Evolutionary conservation across 1,140 invertebrate genomes (phyloP).

Genomic region (Lepidurus arcticus): DNA sequence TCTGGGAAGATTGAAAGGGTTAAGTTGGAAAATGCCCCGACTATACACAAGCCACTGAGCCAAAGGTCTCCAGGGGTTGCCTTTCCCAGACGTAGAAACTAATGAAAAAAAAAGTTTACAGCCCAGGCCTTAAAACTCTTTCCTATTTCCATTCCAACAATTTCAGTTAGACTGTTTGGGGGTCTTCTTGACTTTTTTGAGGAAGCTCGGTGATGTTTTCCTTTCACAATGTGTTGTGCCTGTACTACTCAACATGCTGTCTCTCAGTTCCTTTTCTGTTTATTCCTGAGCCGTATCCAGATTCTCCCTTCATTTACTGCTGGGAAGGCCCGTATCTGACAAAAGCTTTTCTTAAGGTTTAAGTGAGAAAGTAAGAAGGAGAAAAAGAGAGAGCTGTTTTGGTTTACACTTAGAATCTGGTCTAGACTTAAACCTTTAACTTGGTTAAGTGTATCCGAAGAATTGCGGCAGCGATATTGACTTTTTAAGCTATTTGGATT

Average conservation of each 20-base stretch:
- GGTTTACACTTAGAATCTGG: too few species aligned
- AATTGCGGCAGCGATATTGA: not conserved
- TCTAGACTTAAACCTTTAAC: too few species aligned
- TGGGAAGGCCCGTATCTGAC: too few species aligned
- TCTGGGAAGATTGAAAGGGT: constrained; percentile 18
- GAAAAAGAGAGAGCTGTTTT: too few species aligned
- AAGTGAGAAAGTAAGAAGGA: too few species aligned
- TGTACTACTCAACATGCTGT: too few species aligned
- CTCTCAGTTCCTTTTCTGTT: too few species aligned
- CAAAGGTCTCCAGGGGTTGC: not conserved
- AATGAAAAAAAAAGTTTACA: constrained; percentile 22
- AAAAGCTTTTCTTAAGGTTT: too few species aligned
- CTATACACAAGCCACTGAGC: not conserved
- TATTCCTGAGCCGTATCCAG: too few species aligned
- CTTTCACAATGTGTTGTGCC: not conserved
- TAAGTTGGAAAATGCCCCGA: not conserved
- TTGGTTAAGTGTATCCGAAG: not conserved
- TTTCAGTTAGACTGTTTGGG: not conserved
- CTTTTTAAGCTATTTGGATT: not conserved
- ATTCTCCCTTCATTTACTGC: too few species aligned
- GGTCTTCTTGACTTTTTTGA: not conserved
- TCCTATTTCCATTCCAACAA: not conserved
- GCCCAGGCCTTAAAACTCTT: not conserved
- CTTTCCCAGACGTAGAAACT: constrained; percentile 14
- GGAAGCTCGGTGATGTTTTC: not conserved